A percentile compares a stretch with the other conserved stretches of the same genome.
phyloP scores from a whole-genome alignment of 2,113 vertebrate species.

The Callopanchax toddi region DNA sequence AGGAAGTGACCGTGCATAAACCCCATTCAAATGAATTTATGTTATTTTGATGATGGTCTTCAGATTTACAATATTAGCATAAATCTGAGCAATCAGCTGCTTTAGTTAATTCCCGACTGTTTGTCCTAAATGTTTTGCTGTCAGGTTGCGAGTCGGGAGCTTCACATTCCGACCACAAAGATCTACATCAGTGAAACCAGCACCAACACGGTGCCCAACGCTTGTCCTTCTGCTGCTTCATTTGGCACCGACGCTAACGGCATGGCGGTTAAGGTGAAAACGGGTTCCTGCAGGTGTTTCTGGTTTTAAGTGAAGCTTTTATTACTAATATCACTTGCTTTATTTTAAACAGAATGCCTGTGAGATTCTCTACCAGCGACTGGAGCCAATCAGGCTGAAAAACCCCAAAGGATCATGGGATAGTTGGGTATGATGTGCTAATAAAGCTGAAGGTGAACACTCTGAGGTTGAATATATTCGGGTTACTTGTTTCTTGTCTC shows the following conservation, averaged over 20 bases:
- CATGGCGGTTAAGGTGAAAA: constrained; percentile 88
- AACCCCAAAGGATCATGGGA: constrained; percentile 87
- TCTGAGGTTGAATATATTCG: neutral
- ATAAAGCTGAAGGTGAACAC: neutral
- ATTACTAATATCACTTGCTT: neutral
- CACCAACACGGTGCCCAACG: constrained; percentile 86
- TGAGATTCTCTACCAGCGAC: constrained; percentile 83
- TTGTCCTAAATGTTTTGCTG: neutral
- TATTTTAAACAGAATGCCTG: constrained; percentile 84
- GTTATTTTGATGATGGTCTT: too few species aligned
- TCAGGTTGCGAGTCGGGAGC: constrained; percentile 87
- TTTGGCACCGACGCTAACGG: constrained; percentile 88
- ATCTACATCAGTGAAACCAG: constrained; percentile 88
- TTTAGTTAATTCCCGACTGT: too few species aligned
- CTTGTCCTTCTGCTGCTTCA: constrained; percentile 82
- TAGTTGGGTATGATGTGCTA: constrained; percentile 82
- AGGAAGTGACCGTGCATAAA: too few species aligned
- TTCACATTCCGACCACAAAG: constrained; percentile 81
- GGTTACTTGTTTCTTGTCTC: neutral
- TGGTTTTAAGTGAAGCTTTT: too few species aligned
- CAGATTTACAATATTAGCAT: too few species aligned
- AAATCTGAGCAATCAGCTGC: too few species aligned
- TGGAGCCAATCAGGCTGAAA: constrained; percentile 84
- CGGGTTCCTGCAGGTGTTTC: neutral
- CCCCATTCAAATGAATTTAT: too few species aligned